Evolutionary conservation across 2,888 invertebrate species (phyloP), one percentile per base, ranked within the genome.

Genomic region (Lutraria lutraria): DNA sequence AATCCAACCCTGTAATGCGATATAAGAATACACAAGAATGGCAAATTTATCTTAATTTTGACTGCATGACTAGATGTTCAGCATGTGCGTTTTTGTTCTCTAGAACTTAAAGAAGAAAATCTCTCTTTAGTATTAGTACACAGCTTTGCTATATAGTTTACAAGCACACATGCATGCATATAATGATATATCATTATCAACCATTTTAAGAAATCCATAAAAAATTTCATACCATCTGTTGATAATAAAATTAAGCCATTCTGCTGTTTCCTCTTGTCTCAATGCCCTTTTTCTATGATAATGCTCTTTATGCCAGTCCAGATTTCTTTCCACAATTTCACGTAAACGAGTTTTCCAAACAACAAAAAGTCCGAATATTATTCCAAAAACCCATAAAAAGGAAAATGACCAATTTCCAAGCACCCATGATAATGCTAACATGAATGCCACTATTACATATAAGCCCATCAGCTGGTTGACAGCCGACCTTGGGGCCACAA

Each of bases 231-330:
- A 96, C 97, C 97, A 97, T 95, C 97, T 95, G 94, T 97, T 97
- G 89, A 97, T 94, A 53, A 97, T 94, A 87, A 97, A 96, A 94
- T 97, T 97, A 79, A 97, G 95, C 97, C 97, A 97, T 93, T 97
- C 97, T 52, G 97, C 97, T 0, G 97, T 97, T 93, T 97, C 97
- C 92, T 97, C 97, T 90, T 97, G 97, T n/a, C 97, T 95, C 43
- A 97, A 95, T 1, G 97, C 97, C 52, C 97, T 95, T 89, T 97
- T 96, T 68, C 97, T 95, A 87, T 97, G 97, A 56, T 97, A 94
- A 81, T 96, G 95, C 0, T 96, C 89, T 83, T 95, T 96, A 76
- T 96, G 95, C 86, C 94, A 91, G 79, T 94, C 93, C 53, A 96
- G 86, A 80, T 95, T 94, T 83, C 94, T 93, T 52, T 95, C 94